Conservation (phyloP, 2,113 vertebrate genomes). For the Gavialis gangeticus region DNA sequence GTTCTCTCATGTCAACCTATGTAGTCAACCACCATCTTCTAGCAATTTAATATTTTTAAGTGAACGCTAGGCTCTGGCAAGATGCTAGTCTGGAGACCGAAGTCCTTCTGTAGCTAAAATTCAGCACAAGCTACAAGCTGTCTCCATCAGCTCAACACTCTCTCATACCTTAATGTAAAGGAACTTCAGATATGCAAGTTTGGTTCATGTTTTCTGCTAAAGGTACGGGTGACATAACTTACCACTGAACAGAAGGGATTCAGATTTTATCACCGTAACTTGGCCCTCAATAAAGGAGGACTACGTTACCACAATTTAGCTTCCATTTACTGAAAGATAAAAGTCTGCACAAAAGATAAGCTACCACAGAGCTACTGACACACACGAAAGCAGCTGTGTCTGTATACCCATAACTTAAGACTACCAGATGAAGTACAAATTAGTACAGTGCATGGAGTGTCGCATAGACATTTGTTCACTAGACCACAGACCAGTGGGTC, state of each 20-base stretch:
- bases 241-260: no score
- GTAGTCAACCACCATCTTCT: not conserved
- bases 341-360: no score
- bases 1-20: not conserved
- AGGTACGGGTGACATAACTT: no score
- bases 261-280: no score
- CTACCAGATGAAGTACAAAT: not conserved
- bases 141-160: not conserved
- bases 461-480: not conserved
- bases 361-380: no score
- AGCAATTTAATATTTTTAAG: not conserved
- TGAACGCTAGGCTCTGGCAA: not conserved
- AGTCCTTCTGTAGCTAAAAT: not conserved
- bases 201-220: not conserved
- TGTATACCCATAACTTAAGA: no score
- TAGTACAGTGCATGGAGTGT: not conserved
- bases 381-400: no score
- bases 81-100: not conserved
- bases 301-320: no score
- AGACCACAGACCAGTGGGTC: accelerated
- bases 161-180: not conserved
- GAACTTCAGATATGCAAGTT: not conserved
- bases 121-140: not conserved
- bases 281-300: no score
- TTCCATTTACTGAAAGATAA: no score